Evolutionary conservation across 2,888 invertebrate genomes (phyloP), one percentile per base, ranked within the genome.

Genomic region (Chrysotoxum bicinctum): DNA sequence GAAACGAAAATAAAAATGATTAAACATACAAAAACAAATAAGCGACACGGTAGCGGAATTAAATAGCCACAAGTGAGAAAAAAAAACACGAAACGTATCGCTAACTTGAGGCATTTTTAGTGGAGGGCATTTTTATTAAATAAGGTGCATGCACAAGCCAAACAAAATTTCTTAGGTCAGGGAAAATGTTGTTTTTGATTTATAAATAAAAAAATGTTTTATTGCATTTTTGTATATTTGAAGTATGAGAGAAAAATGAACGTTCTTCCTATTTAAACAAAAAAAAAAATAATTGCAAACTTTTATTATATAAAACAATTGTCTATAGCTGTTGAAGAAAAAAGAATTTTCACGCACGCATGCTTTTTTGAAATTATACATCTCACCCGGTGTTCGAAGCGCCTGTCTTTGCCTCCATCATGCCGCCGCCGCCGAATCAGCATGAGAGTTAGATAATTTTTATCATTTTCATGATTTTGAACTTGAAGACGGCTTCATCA

Each of bases 271-370:
- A 58, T 58, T 35, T 58, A 7, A 48, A 48, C 3, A 50, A 23
- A 50, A 48, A 48, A 10, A 50, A 23, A 50, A 23, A 30, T 23
- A 12, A 26, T 7, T 26, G 21, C 23, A 30, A 54, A n/a, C 8
- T 23, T 30, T n/a, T 30, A 1, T 50, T 43, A n/a, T 54, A 30
- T 54, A 54, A 30, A 54, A 54, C 30, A n/a, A n/a, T 6, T 30
- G 30, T 10, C 1, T 8, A 5, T 45, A 48, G 30, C 26, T 30
- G 43, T 50, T 48, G 58, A 72, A 83, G 82, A 83, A 79, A 83
- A 84, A 70, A 66, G 74, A 56, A 78, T 84, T 84, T 84, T 60
- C 79, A 79, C 79, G 83, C 83, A 84, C 83, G 83, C 83, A 84
- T 84, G 83, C 79, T 74, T 84, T 84, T 43, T 64, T 69, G 5